Conservation (phyloP, 2,113 vertebrate species). For the Lathamus discolor region DNA sequence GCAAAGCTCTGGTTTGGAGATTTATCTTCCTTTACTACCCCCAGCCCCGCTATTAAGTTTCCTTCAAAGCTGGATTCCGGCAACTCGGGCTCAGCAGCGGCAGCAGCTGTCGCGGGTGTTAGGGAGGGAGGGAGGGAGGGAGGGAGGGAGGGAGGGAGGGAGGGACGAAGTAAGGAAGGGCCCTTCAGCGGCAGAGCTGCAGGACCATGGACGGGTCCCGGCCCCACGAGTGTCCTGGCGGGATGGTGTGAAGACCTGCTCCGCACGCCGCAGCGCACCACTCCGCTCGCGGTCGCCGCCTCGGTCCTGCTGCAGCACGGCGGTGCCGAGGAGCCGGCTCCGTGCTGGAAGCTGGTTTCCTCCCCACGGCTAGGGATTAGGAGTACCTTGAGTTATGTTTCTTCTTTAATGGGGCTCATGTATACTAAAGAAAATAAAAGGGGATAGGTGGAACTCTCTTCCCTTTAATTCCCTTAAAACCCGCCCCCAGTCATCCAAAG, state of each 20-base stretch:
- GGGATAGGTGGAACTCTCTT: not conserved
- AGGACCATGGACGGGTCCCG: not conserved
- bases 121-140: no score
- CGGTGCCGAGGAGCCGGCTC: not conserved
- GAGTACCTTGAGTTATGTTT: not conserved
- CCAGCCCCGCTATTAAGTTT: not conserved
- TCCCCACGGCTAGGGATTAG: not conserved
- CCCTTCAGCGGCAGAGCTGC: not conserved
- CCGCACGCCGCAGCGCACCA: not conserved
- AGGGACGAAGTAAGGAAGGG: rapidly evolving
- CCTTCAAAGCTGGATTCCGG: not conserved
- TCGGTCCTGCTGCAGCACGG: not conserved
- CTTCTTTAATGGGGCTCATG: rapidly evolving
- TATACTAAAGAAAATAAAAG: not conserved
- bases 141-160: no score
- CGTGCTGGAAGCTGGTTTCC: not conserved
- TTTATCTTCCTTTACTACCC: not conserved
- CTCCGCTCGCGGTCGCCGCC: not conserved
- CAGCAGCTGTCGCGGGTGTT: not conserved
- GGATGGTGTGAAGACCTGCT: not conserved
- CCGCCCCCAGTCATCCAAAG: not conserved
- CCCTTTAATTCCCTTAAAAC: not conserved
- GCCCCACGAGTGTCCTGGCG: not conserved
- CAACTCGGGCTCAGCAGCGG: not conserved
- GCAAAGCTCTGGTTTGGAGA: not conserved